Evolutionary conservation across 2,797 vertebrate genomes (phyloP), one percentile per base, ranked within the genome.

Genomic region (Yasuhikotakia modesta): DNA sequence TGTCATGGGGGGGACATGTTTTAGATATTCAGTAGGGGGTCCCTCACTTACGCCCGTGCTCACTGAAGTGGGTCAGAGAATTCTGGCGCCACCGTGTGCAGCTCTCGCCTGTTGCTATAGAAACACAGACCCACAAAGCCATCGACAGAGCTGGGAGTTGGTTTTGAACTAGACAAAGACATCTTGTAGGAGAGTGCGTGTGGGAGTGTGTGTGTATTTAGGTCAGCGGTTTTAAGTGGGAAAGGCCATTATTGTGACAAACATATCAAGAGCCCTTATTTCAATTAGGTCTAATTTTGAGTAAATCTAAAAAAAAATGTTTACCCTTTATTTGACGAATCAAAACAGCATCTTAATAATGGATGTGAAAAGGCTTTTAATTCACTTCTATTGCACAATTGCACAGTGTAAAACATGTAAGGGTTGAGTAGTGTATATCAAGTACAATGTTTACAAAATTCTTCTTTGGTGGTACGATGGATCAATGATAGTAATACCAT

Each of bases 91-190:
- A 79, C 67, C 68, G 12, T 66, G 77, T 35, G 68, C 58, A 73
- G 71, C 52, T 32, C 52, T 58, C 19, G 24, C 58, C 35, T 75
- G 76, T 84, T 75, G 24, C 79, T 76, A 84, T 84, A 75, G 82
- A 63, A 84, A 84, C 82, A 35, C 46, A 21, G 45, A 67, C 73
- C 68, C 72, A 57, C 76, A 43, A 78, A 71, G 30, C 57, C 67
- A 68, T 48, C 19, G 24, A 12, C 55, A 32, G 58, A 67, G 35
- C 45, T 12, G 35, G 6, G 58, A 35, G 63, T 67, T 58, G 43
- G 66, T 79, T 69, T 82, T 63, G 63, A 73, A 64, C 35, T 43
- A 75, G 57, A 60, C 67, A 65, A 65, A 71, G 72, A 60, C 66
- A 30, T 61, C 64, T 57, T 43, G 67, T 70, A 60, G 65, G 80